Base-by-base conservation (phyloP, 2,888 invertebrate genomes). In the Heliconius erato region DNA sequence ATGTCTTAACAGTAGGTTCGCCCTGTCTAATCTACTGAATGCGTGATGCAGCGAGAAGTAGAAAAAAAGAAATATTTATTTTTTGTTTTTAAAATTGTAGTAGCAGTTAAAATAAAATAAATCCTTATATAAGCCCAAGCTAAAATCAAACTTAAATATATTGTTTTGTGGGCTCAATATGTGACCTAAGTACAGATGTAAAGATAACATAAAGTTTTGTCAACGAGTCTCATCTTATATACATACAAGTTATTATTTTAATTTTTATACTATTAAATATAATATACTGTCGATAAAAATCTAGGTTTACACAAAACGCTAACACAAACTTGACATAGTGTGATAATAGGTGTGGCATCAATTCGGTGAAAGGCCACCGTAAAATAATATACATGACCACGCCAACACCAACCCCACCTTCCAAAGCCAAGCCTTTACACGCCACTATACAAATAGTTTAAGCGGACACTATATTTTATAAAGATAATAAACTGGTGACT, bases 311-410 rank as follows among this genome's bases (percentile, higher is more conserved):
- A 74, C 16, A 32, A 69, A 83, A 71, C 65, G 74, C 72, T 76
- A 35, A 5, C 35, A 35, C 1, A 35, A 79, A 35, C 71, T 77
- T 77, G 32, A 80, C 80, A 89, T 87, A 89, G 87, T 86, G 85
- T 88, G 89, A 90, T 90, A 87, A 87, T 84, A 85, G 86, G 89
- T 89, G 90, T 88, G 91, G 88, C 89, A 87, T 86, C 84, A 84
- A 85, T 88, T 87, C 87, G 87, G 86, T 89, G 86, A 88, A 91
- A 90, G 89, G 90, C 89, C 91, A 89, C 86, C 87, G 88, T 88
- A 90, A 89, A 91, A 80, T 84, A 91, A 91, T 94, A 93, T 93
- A 91, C 93, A 93, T 94, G 91, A 92, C 90, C 92, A 94, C 94
- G 94, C 93, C 89, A 72, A 94, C 88, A 84, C 84, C 84, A 85